Evolutionary conservation across 2,888 invertebrate genomes (phyloP), one percentile per base, ranked within the genome.

Genomic region (Drosophila macrothrix): DNA sequence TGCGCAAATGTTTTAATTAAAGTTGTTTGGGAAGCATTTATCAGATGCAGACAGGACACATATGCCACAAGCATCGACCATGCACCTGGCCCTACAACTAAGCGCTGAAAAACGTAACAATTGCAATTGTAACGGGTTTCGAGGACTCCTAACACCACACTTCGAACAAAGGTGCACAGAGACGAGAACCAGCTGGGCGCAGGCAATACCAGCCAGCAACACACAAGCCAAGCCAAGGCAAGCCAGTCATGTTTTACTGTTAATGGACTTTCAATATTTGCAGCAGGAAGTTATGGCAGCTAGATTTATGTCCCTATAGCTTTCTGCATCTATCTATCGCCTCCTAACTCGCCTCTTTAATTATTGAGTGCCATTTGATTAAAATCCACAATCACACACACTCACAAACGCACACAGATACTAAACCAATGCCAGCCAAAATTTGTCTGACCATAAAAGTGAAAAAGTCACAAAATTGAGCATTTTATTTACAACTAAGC

Each of bases 41-140:
- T 88, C 87, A 88, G 87, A 88, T 88, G 91, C 87, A 88, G 87
- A 88, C 87, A 87, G 91, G 87, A 89, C 77, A 87, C 56, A 56
- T 14, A 79, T 73, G 79, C 73, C 81, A 87, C 61, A 72, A 78
- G 74, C 83, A 50, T 62, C 63, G 54, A 50, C 78, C 25, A 28
- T 43, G 71, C 79, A 68, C 69, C 84, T 75, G 80, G 1, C 4
- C 41, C 67, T 50, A 53, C 53, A 55, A 60, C 29, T 58, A 58
- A 70, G 72, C 61, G 65, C 49, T 60, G 62, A 71, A 68, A 46
- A 64, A 56, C 25, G 55, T 29, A 67, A 39, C 60, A 68, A 43
- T 55, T 67, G 64, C 79, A 79, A 69, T 62, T 62, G 73, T 63
- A 73, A 58, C 74, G 62, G 67, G 16, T 4, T 46, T 46, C 46